Conservation (phyloP, 2,888 invertebrate species). For the Sicus ferrugineus region DNA sequence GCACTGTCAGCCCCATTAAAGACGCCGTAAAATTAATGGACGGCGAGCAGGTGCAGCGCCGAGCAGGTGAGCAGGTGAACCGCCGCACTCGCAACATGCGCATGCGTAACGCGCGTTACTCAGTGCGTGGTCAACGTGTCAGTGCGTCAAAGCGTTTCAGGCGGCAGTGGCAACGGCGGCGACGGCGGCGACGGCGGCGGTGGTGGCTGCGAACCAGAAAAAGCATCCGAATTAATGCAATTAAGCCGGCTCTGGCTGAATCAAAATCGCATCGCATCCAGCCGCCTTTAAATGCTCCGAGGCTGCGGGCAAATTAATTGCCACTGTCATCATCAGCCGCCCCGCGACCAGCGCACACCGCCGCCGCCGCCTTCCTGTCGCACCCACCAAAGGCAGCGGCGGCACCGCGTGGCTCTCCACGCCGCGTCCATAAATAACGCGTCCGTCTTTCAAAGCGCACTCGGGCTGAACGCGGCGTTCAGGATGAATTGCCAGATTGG, state of each 20-base stretch:
- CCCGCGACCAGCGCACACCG: not conserved
- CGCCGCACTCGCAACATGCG: conserved; percentile 4
- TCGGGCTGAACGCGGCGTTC: not conserved
- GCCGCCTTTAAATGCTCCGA: not conserved
- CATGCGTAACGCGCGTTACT: conserved; percentile 30
- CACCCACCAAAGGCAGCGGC: not conserved
- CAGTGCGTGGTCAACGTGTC: conserved; percentile 24
- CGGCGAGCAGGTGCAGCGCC: conserved; percentile 5
- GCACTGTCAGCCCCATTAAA: conserved; percentile 27
- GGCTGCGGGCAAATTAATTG: conserved; percentile 13
- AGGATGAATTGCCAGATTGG: not conserved
- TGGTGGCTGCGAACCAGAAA: too few species aligned
- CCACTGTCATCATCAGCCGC: conserved; percentile 13
- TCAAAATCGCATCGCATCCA: conserved; percentile 1
- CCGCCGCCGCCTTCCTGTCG: not conserved
- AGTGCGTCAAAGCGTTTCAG: not conserved
- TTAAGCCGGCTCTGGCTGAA: conserved; percentile 3
- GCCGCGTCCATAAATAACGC: not conserved
- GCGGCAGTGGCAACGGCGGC: too few species aligned
- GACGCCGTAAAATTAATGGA: conserved; percentile 19
- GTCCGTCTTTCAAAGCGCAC: not conserved
- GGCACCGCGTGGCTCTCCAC: not conserved
- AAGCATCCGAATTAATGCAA: not conserved
- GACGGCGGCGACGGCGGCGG: too few species aligned
- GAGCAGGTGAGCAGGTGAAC: conserved; percentile 1